A percentile compares a stretch with the other conserved stretches of the same genome.
These are phyloP conservation scores for Podocnemis expansa DNA, from an alignment of 2,113 vertebrate species.

Conservation along the genomic window DNA sequence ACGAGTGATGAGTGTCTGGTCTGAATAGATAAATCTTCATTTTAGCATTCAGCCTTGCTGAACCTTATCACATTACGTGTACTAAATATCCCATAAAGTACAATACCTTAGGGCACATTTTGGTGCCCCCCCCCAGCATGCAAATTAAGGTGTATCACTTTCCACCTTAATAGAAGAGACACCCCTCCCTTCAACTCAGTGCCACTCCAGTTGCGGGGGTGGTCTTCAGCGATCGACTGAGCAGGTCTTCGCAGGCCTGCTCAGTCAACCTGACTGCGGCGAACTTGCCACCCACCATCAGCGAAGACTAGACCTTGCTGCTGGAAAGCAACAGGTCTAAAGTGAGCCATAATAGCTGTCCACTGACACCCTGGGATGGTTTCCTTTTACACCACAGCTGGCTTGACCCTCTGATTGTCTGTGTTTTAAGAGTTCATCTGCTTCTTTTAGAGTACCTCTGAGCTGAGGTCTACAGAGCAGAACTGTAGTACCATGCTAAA, in stretches of 20 bases:
- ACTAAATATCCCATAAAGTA: fast-evolving
- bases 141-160: fast-evolving
- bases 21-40: fast-evolving
- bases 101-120: not conserved
- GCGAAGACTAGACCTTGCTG: not conserved
- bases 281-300: no score
- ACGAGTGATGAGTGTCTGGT: not conserved
- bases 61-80: fast-evolving
- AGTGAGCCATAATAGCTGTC: not conserved
- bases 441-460: not conserved
- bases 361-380: not conserved
- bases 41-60: fast-evolving
- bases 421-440: not conserved
- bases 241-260: no score
- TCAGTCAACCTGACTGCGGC: no score
- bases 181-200: not conserved
- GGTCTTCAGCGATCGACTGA: no score
- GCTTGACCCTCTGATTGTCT: not conserved
- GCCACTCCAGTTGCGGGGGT: no score
- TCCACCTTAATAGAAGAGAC: not conserved
- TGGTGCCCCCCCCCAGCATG: not conserved
- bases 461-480: not conserved
- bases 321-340: not conserved
- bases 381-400: not conserved
- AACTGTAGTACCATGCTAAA: not conserved